phyloP scores from a whole-genome alignment of 2,888 invertebrate genomes.

The Neoscelio sp. region DNA sequence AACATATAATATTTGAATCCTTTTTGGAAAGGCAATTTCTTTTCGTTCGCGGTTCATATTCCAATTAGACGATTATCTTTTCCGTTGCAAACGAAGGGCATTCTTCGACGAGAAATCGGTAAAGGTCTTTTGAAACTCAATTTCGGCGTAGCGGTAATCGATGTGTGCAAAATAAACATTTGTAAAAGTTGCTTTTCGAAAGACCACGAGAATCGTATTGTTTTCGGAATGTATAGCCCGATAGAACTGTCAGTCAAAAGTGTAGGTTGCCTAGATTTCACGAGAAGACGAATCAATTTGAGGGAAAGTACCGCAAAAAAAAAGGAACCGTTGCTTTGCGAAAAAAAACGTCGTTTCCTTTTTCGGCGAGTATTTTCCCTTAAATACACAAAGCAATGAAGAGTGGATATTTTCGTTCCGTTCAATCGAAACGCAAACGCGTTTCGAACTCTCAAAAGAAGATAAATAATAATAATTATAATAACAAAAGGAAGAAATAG shows the following conservation, averaged over 20 bases:
- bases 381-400: slow-evolving; percentile 34
- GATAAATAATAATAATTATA: slow-evolving; percentile 27
- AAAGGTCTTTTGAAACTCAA: slow-evolving; percentile 50
- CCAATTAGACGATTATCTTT: slow-evolving; percentile 25
- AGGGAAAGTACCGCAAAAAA: slow-evolving; percentile 24
- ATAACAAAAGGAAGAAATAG: slow-evolving; percentile 44
- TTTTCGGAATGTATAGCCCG: slow-evolving; percentile 47
- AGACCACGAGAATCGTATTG: slow-evolving; percentile 50
- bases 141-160: slow-evolving; percentile 25
- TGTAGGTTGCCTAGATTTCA: slow-evolving; percentile 65
- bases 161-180: slow-evolving; percentile 37
- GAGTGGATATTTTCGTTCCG: slow-evolving; percentile 55
- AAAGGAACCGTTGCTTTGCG: not conserved
- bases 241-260: slow-evolving; percentile 58
- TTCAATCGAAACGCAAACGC: slow-evolving; percentile 1
- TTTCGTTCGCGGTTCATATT: slow-evolving; percentile 33
- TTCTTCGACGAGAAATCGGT: slow-evolving; percentile 50
- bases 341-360: not conserved
- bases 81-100: slow-evolving; percentile 61
- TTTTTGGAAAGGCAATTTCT: no score
- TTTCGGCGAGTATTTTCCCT: slow-evolving; percentile 24
- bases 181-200: slow-evolving; percentile 53
- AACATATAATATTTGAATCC: no score
- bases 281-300: slow-evolving; percentile 35
- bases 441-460: slow-evolving; percentile 17